Evolutionary conservation across 2,797 vertebrate species (phyloP).

Genomic region (Poecilia velifera): DNA sequence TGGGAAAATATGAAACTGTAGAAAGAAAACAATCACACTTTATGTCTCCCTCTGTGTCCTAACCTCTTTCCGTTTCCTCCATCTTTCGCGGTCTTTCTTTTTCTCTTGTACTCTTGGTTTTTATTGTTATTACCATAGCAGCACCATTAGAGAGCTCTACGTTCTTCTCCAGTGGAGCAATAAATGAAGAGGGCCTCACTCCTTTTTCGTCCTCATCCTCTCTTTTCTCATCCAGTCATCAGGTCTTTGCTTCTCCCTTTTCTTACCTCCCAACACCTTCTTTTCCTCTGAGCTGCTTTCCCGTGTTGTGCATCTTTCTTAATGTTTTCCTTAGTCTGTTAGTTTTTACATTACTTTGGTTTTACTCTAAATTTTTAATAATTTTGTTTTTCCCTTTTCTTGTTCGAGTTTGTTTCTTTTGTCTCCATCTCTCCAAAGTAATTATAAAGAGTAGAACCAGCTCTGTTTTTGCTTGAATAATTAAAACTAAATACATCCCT

Average conservation of each 20-base stretch:
- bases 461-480: slow-evolving; percentile 58
- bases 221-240: slow-evolving; percentile 66
- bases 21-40: slow-evolving; percentile 77
- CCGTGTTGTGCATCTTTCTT: neutral
- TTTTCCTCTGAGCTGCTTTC: slow-evolving; percentile 9
- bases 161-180: slow-evolving; percentile 99
- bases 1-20: slow-evolving; percentile 69
- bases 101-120: slow-evolving; percentile 69
- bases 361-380: neutral
- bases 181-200: slow-evolving; percentile 96
- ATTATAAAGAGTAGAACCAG: neutral
- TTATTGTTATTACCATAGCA: slow-evolving; percentile 98
- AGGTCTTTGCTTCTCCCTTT: slow-evolving; percentile 41
- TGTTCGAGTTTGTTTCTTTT: neutral
- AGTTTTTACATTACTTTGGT: neutral
- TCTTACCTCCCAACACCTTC: slow-evolving; percentile 41
- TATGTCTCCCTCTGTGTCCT: slow-evolving; percentile 64
- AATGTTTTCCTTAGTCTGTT: neutral
- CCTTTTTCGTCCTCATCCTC: slow-evolving; percentile 71
- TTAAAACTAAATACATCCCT: slow-evolving; percentile 55
- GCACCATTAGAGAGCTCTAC: slow-evolving; percentile 97
- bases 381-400: neutral
- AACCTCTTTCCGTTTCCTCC: slow-evolving; percentile 62
- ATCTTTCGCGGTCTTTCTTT: slow-evolving; percentile 27
- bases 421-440: neutral